Conservation (phyloP, 2,888 invertebrate genomes). For the Polyploca ridens region DNA sequence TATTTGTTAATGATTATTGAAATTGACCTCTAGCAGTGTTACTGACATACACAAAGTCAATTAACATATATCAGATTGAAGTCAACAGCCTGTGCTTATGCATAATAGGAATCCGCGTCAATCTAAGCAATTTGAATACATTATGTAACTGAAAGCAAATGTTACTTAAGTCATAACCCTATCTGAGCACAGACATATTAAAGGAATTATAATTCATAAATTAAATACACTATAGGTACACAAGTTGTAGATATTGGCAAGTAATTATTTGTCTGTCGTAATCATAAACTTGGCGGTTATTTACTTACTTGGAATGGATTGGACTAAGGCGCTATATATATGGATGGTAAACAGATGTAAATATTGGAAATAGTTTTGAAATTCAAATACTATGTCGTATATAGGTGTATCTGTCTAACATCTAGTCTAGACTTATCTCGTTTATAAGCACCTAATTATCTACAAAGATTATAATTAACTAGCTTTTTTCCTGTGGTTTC, state of each 20-base stretch:
- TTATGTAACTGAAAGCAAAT: slow-evolving; percentile 33
- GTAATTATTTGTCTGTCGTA: slow-evolving; percentile 4
- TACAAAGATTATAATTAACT: neutral
- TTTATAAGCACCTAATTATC: neutral
- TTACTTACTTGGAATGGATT: slow-evolving; percentile 3
- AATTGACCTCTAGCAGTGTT: too few relatives aligned
- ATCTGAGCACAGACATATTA: too few relatives aligned
- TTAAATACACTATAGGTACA: neutral
- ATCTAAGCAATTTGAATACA: slow-evolving; percentile 50
- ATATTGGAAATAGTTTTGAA: neutral
- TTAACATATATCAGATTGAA: neutral
- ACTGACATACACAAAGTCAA: neutral
- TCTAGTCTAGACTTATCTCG: neutral
- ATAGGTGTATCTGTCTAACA: neutral
- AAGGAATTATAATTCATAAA: neutral
- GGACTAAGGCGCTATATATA: neutral
- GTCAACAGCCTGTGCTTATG: slow-evolving; percentile 4
- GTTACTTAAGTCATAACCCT: slow-evolving; percentile 7
- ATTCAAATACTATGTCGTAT: neutral
- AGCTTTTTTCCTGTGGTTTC: too few relatives aligned
- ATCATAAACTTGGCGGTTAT: slow-evolving; percentile 1
- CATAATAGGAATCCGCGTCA: slow-evolving; percentile 29
- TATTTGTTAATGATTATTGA: too few relatives aligned
- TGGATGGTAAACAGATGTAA: neutral
- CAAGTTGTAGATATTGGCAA: neutral